Evolutionary conservation across 2,888 invertebrate genomes (phyloP), one percentile per base, ranked within the genome.

Genomic region (Cremastinae sp.): DNA sequence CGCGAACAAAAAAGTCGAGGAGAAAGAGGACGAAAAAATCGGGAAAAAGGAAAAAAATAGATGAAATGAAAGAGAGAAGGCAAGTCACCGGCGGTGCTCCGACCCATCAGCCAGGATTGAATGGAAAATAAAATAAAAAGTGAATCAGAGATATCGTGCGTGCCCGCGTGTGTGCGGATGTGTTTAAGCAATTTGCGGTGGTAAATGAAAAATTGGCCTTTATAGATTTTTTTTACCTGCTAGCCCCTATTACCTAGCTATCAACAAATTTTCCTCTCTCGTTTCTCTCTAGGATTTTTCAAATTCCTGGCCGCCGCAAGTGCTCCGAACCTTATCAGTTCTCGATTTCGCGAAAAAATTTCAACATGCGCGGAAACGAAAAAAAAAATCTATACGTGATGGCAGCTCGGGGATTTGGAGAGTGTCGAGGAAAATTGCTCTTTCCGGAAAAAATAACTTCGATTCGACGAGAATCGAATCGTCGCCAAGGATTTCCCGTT

Each of bases 141-240:
- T n/a, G n/a, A 45, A 74, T 28, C 28, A 28, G 28, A 28, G 28
- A 28, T 28, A 28, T 28, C 2, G 2, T 28, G 28, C 5, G 28
- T 5, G 28, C 5, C 28, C 22, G 56, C 9, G 7, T 10, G 28
- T 16, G n/a, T n/a, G 58, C 9, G 45, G n/a, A 45, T 59, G 45
- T 45, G 14, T 45, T 14, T 22, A 28, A 45, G 5, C 59, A 45
- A 59, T 66, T 73, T 61, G 45, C n/a, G 16, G 34, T 69, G 65
- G 72, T 34, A 14, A 59, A 28, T 58, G 43, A 62, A 58, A 74
- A 69, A 74, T 64, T 69, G 58, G 69, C 38, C 49, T 49, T 18
- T 49, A 69, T 74, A 58, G 69, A 64, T 69, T 58, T 66, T 69
- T 36, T 22, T 49, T 58, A 20, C 41, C 43, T 20, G 34, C 38